phyloP scores from a whole-genome alignment of 2,888 invertebrate species.

The Caenorhabditis sinica region DNA sequence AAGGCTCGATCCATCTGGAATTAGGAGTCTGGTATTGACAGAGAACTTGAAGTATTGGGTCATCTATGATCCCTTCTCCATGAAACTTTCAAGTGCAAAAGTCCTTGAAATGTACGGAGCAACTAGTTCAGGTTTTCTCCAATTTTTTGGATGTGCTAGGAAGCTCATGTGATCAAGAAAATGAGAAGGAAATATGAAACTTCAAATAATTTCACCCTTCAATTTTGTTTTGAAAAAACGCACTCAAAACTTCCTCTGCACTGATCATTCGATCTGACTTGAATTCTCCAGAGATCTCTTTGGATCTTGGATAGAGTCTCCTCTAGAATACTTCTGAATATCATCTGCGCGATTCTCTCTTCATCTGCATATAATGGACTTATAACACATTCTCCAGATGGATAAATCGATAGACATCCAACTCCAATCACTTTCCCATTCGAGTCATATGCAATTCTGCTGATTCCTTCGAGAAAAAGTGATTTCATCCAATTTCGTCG shows the following conservation, averaged over 20 bases:
- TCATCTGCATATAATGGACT: slow-evolving; percentile 47
- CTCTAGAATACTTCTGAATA: slow-evolving; percentile 44
- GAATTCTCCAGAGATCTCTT: slow-evolving; percentile 37
- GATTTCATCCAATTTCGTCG: slow-evolving; percentile 34
- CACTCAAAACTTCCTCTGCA: slow-evolving; percentile 39
- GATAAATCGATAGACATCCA: slow-evolving; percentile 42
- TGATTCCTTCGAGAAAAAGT: slow-evolving; percentile 43
- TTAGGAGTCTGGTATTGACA: neutral
- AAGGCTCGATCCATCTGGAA: slow-evolving; percentile 53
- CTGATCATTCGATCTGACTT: slow-evolving; percentile 57
- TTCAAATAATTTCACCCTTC: neutral
- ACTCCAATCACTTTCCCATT: slow-evolving; percentile 33
- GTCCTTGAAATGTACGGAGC: neutral
- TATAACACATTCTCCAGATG: slow-evolving; percentile 50
- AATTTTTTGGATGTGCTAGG: too few species aligned
- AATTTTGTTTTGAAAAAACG: neutral
- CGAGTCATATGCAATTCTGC: slow-evolving; percentile 37
- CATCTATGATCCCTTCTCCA: too few species aligned
- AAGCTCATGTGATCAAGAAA: too few species aligned
- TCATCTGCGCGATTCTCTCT: slow-evolving; percentile 4
- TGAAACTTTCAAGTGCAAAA: too few species aligned
- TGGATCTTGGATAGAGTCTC: neutral
- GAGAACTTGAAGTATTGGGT: neutral
- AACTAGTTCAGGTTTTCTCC: neutral
- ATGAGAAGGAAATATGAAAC: too few species aligned